Evolutionary conservation across 1,140 invertebrate species (phyloP).

Genomic region (Dreissena polymorpha): DNA sequence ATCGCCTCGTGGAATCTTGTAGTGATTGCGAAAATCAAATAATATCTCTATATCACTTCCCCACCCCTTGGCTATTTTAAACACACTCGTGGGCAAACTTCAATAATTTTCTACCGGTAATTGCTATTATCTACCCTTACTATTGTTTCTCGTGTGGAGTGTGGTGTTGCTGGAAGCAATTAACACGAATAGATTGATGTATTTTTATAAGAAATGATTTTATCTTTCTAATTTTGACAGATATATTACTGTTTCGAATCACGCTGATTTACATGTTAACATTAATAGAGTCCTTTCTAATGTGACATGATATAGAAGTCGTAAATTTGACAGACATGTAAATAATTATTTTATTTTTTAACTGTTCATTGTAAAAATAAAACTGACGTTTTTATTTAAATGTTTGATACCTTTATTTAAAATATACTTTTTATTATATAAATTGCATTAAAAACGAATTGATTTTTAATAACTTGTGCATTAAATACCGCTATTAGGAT

Average conservation of each 20-base stretch:
- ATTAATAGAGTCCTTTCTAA: background rate
- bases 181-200: too few species aligned
- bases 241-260: slow-evolving; percentile 4
- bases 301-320: background rate
- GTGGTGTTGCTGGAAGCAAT: too few species aligned
- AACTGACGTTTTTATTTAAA: background rate
- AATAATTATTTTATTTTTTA: background rate
- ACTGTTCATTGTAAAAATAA: background rate
- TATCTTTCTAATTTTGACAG: background rate
- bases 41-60: too few species aligned
- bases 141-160: too few species aligned
- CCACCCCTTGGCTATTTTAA: too few species aligned
- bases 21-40: too few species aligned
- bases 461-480: too few species aligned
- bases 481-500: too few species aligned
- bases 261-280: slow-evolving; percentile 7
- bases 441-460: too few species aligned
- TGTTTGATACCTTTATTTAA: background rate
- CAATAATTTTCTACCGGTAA: too few species aligned
- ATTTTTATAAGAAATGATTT: background rate
- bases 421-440: background rate
- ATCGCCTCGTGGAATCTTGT: background rate
- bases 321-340: slow-evolving; percentile 2
- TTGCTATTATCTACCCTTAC: too few species aligned
- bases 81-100: too few species aligned